Evolutionary conservation across 2,888 invertebrate species (phyloP), one percentile per base, ranked within the genome.

Genomic region (Miltochrista miniata): DNA sequence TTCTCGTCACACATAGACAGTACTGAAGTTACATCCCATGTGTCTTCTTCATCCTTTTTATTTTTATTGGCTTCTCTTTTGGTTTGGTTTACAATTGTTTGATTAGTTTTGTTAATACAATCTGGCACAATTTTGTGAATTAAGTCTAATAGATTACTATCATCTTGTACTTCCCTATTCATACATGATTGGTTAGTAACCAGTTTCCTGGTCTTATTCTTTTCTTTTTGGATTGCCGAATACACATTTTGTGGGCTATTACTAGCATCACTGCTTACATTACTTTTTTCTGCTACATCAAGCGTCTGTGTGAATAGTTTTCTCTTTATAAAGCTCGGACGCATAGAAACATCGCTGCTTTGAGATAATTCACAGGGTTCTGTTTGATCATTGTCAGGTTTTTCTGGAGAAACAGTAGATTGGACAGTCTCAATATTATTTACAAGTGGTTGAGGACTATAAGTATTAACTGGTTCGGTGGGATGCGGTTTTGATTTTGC

Each of bases 311-410:
- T 83, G 44, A 84, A 90, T 0, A 91, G 70, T 62, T 90, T 90
- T 59, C 90, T 76, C 67, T 89, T 91, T 11, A 87, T 84, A 56
- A 89, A 91, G 59, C 90, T 90, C 14, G 88, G 85, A 54, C 83
- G 81, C 75, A 78, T 80, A 42, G 87, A 85, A 1, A 83, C 45
- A 41, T 85, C 77, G 64, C 70, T 81, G 39, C 41, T 64, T 37
- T 68, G 64, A 29, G 51, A 54, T 9, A 41, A 42, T 47, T 63
- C 56, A 40, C 44, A 38, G 37, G 56, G 48, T 14, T 61, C 56
- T 13, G 41, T 29, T 24, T 59, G 48, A 46, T 56, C 62, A 36
- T 54, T 49, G 31, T 34, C 59, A 36, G 61, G 56, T 35, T 62
- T 56, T 51, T 56, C 61, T 54, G 60, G 56, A 36, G 39, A 46